Evolutionary conservation across 2,797 vertebrate genomes (phyloP), one percentile per base, ranked within the genome.

Genomic region (Hemitrygon akajei): DNA sequence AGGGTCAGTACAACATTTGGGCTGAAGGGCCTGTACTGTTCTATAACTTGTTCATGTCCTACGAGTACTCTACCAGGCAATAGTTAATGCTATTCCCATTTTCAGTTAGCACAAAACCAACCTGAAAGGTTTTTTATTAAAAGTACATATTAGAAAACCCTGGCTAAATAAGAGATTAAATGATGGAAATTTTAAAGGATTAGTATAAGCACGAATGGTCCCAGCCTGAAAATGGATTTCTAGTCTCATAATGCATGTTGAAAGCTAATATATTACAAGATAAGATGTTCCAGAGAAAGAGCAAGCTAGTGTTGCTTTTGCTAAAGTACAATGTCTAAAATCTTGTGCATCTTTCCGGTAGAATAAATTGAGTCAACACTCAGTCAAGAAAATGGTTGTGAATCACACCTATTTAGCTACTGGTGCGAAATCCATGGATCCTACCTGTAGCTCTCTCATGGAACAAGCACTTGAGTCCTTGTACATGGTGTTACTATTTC

Each of bases 161-260:
- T 87, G 58, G 56, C 56, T 87, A 87, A 87, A 63, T 87, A 87
- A 63, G 60, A 63, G 84, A 27, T 87, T 87, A n/a, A 87, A 60
- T 60, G 1, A 12, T 86, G 82, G 56, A 60, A 58, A 63, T n/a
- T 60, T 87, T 60, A 34, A 87, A 63, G 6, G 58, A 87, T 87
- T 87, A 18, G 30, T 56, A 87, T 87, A 63, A 58, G 84, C 84
- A 63, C 63, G 84, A 30, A 87, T 63, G 58, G 60, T 18, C 60
- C 14, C 58, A 60, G 58, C 84, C 58, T 30, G 16, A 16, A 63
- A 63, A 63, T 63, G 12, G 60, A n/a, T 30, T 63, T 87, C n/a
- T 60, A n/a, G 30, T 87, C 58, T n/a, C 60, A n/a, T 30, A 16
- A 0, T 87, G 56, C n/a, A 27, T 63, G 58, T 30, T 87, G 84